A percentile compares a stretch with the other conserved stretches of the same genome.
Evolutionary conservation across 2,888 invertebrate species (phyloP).

Genomic region (Patella caerulea): DNA sequence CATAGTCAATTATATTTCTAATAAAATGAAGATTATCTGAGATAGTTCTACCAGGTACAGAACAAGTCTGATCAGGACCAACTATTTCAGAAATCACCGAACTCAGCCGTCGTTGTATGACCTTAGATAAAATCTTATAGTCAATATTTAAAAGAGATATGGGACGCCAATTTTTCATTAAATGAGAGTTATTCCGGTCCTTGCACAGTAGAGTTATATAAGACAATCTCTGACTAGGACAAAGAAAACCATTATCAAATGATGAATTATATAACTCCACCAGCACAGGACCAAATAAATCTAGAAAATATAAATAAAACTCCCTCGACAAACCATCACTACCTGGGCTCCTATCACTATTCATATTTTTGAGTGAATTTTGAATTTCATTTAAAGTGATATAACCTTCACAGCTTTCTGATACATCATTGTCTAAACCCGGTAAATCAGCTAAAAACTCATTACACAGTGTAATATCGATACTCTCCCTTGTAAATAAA

Average conservation of each 20-base stretch:
- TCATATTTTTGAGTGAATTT: slow-evolving; percentile 26
- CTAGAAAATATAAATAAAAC: slow-evolving; percentile 35
- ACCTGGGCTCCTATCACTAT: slow-evolving; percentile 37
- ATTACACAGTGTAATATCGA: slow-evolving; percentile 17
- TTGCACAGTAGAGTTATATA: slow-evolving; percentile 33
- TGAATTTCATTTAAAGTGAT: slow-evolving; percentile 18
- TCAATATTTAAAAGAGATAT: too few relatives aligned
- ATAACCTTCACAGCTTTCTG: slow-evolving; percentile 10
- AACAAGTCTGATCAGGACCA: too few relatives aligned
- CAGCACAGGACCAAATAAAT: slow-evolving; percentile 27
- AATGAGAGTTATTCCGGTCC: too few relatives aligned
- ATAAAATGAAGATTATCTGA: too few relatives aligned
- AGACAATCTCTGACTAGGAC: slow-evolving; percentile 21
- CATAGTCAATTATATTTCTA: too few relatives aligned
- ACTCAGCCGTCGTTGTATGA: too few relatives aligned
- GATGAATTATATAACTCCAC: slow-evolving; percentile 20
- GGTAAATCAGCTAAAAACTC: slow-evolving; percentile 17
- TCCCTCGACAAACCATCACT: slow-evolving; percentile 41
- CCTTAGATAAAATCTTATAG: too few relatives aligned
- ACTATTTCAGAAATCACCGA: too few relatives aligned
- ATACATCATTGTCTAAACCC: background rate
- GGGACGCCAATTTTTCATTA: too few relatives aligned
- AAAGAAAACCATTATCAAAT: slow-evolving; percentile 28
- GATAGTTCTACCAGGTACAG: too few relatives aligned
- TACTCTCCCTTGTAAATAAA: slow-evolving; percentile 15